Conservation (phyloP, 2,113 vertebrate genomes). For the Hemicordylus capensis region DNA sequence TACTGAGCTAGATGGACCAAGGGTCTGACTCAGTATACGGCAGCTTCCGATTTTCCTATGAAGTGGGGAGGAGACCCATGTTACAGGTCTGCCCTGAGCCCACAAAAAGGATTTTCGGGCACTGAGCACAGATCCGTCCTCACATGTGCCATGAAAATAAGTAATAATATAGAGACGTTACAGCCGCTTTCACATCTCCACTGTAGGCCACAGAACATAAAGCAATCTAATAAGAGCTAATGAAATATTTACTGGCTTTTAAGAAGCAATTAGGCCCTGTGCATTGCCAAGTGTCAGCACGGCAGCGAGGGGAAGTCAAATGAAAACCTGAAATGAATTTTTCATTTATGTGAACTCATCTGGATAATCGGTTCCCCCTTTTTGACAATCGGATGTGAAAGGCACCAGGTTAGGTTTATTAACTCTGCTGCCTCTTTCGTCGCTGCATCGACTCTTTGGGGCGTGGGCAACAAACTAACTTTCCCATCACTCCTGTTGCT, state of each 20-base stretch:
- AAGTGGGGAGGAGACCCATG: no score
- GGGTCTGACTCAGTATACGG: no score
- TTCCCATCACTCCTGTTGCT: not conserved
- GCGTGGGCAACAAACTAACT: not conserved
- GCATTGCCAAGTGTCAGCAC: conserved; percentile 29
- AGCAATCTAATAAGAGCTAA: conserved; percentile 37
- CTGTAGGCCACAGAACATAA: conserved; percentile 8
- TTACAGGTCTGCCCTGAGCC: no score
- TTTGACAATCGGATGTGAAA: conserved; percentile 15
- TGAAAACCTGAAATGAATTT: conserved; percentile 43
- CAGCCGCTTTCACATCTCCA: not conserved
- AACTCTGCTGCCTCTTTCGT: not conserved
- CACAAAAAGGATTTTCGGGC: no score
- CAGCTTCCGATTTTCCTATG: no score
- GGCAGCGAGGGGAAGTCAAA: conserved; percentile 45
- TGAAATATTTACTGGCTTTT: conserved; percentile 58
- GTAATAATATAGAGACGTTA: not conserved
- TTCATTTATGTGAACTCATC: conserved; percentile 32
- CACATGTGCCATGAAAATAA: not conserved
- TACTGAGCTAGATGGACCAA: no score
- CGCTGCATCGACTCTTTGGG: not conserved
- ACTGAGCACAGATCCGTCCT: no score
- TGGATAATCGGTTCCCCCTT: conserved; percentile 7
- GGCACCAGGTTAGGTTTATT: conserved; percentile 18
- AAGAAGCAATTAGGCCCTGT: conserved; percentile 52